Conservation (phyloP, 1,140 invertebrate genomes). For the Neodiprion lecontei region DNA sequence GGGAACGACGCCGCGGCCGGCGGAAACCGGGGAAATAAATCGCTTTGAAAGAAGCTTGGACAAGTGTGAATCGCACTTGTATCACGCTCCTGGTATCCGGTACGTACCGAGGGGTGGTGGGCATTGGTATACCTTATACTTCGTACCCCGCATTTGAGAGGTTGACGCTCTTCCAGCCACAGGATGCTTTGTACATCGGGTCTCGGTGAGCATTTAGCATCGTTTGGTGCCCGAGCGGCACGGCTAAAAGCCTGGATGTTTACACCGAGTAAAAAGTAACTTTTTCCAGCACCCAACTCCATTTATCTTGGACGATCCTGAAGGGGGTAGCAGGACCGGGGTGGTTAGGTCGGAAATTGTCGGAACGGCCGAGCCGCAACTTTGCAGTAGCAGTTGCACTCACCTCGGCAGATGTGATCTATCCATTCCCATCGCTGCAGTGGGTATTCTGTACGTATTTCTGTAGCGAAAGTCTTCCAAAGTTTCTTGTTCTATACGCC, state of each 20-base stretch:
- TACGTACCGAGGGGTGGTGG: no score
- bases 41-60: no score
- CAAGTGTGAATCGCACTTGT: no score
- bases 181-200: background rate
- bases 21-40: no score
- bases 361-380: background rate
- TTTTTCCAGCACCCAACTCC: background rate
- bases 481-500: background rate
- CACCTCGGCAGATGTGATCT: background rate
- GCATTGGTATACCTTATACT: no score
- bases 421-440: background rate
- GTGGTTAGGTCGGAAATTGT: background rate
- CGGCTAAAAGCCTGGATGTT: conserved; percentile 1
- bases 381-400: background rate
- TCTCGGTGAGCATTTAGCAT: conserved; percentile 4
- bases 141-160: no score
- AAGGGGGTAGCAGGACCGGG: no score
- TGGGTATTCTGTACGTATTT: background rate
- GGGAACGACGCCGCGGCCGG: no score
- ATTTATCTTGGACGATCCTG: conserved; percentile 1
- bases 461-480: background rate
- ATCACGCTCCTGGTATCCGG: no score
- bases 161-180: no score
- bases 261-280: background rate
- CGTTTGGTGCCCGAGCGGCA: background rate